These are phyloP conservation scores for Cinara cedri DNA, from an alignment of 2,888 invertebrate species.

Conservation along the genomic window DNA sequence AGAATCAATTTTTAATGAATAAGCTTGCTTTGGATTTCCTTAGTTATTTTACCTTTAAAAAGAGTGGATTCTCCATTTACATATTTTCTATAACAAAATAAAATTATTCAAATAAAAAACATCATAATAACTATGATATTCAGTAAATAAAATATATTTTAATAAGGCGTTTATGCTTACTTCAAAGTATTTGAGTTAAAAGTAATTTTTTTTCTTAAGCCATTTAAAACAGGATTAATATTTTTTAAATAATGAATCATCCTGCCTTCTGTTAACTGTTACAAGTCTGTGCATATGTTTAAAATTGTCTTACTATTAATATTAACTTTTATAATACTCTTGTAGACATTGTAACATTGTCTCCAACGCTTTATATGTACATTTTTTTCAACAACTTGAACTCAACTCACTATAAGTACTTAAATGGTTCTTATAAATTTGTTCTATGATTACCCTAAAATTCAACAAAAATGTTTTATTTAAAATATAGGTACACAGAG, in stretches of 20 bases:
- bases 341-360: background rate
- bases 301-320: background rate
- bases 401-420: background rate
- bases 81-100: slow-evolving; percentile 1
- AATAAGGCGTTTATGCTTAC: background rate
- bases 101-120: background rate
- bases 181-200: background rate
- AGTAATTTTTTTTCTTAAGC: background rate
- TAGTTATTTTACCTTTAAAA: background rate
- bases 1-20: slow-evolving; percentile 1
- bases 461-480: background rate
- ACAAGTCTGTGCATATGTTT: background rate
- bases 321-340: background rate
- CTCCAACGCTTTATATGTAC: background rate
- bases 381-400: background rate
- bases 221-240: slow-evolving; percentile 11
- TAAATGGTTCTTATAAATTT: background rate
- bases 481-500: too few species aligned
- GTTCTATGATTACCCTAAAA: slow-evolving; percentile 6
- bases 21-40: background rate
- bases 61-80: background rate
- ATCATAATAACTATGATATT: background rate
- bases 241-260: slow-evolving; percentile 1
- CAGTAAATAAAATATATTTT: background rate
- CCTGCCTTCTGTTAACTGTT: background rate